Evolutionary conservation across 2,797 vertebrate species (phyloP).

Genomic region (Hafferia zeledoni): DNA sequence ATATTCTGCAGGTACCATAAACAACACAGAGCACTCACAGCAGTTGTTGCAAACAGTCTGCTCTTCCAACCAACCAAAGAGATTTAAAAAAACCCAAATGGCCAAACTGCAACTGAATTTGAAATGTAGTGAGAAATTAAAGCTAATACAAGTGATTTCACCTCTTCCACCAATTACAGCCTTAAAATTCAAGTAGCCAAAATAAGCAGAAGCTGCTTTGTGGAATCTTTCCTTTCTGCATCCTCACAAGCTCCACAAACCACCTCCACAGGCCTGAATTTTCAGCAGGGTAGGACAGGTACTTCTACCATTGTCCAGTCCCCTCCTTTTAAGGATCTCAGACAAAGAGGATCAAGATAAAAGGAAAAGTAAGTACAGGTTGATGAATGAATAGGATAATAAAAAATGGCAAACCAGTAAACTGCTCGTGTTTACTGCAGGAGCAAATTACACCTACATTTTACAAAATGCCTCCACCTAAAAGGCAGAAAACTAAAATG

Average conservation of each 20-base stretch:
- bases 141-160: background rate
- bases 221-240: background rate
- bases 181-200: background rate
- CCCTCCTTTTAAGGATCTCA: background rate
- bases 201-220: background rate
- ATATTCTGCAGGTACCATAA: constrained; percentile 59
- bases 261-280: background rate
- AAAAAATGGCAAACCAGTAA: background rate
- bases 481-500: background rate
- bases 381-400: background rate
- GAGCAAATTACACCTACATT: background rate
- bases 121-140: background rate
- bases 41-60: background rate
- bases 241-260: background rate
- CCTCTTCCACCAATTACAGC: background rate
- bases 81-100: background rate
- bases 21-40: constrained; percentile 29
- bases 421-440: background rate
- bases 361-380: background rate
- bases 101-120: background rate
- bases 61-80: background rate
- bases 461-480: background rate
- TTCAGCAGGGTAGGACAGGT: background rate
- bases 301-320: background rate
- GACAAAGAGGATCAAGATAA: background rate